These are phyloP conservation scores for Camponotus pennsylvanicus DNA, from an alignment of 1,140 invertebrate species.

Conservation along the genomic window DNA sequence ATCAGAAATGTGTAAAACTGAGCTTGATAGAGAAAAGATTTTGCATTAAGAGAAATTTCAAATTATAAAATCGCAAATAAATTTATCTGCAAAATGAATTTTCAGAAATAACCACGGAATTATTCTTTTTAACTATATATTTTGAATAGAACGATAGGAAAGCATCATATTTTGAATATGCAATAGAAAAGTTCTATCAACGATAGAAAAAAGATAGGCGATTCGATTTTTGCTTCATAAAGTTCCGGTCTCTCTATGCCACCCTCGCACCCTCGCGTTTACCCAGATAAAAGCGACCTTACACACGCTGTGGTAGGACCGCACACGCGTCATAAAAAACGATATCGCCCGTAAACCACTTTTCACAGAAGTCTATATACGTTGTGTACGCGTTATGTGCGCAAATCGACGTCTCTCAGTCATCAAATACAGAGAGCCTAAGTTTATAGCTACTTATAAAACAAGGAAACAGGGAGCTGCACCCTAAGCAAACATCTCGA, in stretches of 20 bases:
- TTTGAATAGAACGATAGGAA: not conserved
- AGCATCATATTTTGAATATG: not conserved
- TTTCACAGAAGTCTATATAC: constrained; percentile 15
- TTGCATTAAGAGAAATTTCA: not conserved
- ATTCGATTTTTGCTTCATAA: constrained; percentile 50
- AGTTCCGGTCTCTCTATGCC: constrained; percentile 12
- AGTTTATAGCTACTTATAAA: constrained; percentile 25
- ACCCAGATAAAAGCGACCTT: not conserved
- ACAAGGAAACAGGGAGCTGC: not conserved
- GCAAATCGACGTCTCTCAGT: constrained; percentile 1
- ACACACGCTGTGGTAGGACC: not conserved
- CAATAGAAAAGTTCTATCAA: not conserved
- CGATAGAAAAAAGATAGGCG: not conserved
- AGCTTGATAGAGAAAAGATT: constrained; percentile 2
- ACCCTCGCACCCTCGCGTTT: constrained; percentile 26
- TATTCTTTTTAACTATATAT: not conserved
- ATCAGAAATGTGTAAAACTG: not conserved
- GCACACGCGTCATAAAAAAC: constrained; percentile 48
- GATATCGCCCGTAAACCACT: constrained; percentile 62
- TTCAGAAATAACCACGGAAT: not conserved
- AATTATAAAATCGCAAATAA: constrained; percentile 15
- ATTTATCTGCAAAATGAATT: constrained; percentile 5
- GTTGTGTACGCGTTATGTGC: constrained; percentile 11
- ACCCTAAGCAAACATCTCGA: not conserved
- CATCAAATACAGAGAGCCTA: not conserved